Evolutionary conservation across 2,113 vertebrate species (phyloP).

Genomic region (Calyptomena viridis): DNA sequence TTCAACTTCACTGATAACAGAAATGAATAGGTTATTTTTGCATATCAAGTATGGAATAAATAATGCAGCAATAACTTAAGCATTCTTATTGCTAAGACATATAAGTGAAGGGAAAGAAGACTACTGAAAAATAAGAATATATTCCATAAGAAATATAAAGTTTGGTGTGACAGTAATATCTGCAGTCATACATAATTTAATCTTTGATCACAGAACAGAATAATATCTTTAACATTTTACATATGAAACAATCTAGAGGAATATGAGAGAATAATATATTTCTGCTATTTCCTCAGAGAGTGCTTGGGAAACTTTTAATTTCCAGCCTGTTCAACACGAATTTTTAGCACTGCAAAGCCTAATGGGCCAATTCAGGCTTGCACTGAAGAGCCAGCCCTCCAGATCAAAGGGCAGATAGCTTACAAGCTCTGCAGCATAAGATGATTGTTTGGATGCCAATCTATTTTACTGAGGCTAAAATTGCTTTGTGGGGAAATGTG

Average conservation of each 20-base stretch:
- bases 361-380: slow-evolving; percentile 12
- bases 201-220: background rate
- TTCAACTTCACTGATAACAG: background rate
- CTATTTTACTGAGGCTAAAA: slow-evolving; percentile 26
- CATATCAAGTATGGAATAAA: background rate
- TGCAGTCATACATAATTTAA: background rate
- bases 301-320: background rate
- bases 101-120: background rate
- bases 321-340: background rate
- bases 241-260: background rate
- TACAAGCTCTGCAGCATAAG: background rate
- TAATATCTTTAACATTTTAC: background rate
- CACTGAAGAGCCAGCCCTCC: background rate
- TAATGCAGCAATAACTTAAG: background rate
- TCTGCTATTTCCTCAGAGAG: background rate
- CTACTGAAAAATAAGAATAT: background rate
- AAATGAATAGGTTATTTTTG: background rate
- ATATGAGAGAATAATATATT: background rate
- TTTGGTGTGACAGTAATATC: background rate
- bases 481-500: background rate
- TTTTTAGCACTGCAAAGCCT: background rate
- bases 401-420: slow-evolving; percentile 45
- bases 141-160: background rate
- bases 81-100: background rate
- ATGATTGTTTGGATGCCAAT: background rate